Conservation (phyloP, 2,797 vertebrate genomes). For the Phrynocephalus forsythii region DNA sequence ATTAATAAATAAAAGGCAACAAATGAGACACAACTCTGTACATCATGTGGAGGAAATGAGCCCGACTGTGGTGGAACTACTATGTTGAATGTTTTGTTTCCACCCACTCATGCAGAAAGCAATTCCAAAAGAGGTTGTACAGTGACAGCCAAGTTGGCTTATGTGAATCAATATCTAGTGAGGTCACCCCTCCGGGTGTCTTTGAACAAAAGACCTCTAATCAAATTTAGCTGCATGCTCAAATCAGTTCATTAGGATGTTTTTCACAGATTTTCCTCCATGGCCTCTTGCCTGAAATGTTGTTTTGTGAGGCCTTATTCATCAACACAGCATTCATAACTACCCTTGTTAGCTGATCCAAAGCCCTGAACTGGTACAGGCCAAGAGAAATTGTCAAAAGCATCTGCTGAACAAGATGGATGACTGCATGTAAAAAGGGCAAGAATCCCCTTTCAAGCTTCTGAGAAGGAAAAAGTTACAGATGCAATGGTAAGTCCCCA, state of each 20-base stretch:
- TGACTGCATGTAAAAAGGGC: background rate
- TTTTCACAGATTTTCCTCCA: accelerated
- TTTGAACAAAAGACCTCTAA: conserved; percentile 41
- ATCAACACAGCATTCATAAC: conserved; percentile 15
- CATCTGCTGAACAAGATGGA: conserved; percentile 4
- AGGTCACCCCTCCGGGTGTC: conserved; percentile 26
- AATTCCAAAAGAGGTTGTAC: conserved; percentile 21
- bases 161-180: conserved; percentile 23
- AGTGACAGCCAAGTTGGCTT: conserved; percentile 26
- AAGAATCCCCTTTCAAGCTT: background rate
- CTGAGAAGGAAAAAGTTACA: background rate
- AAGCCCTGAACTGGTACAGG: background rate
- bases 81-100: background rate
- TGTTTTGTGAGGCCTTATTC: background rate
- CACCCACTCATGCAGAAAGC: conserved; percentile 15
- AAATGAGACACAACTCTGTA: conserved; percentile 31
- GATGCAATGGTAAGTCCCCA: background rate
- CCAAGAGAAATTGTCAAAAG: conserved; percentile 1
- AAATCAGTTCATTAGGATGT: background rate
- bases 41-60: conserved; percentile 29
- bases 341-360: background rate
- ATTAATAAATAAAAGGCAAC: conserved; percentile 43
- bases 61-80: conserved; percentile 36
- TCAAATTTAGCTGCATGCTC: conserved; percentile 17
- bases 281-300: background rate